Base-by-base conservation (phyloP, 2,888 invertebrate genomes). In the Ceriagrion tenellum region DNA sequence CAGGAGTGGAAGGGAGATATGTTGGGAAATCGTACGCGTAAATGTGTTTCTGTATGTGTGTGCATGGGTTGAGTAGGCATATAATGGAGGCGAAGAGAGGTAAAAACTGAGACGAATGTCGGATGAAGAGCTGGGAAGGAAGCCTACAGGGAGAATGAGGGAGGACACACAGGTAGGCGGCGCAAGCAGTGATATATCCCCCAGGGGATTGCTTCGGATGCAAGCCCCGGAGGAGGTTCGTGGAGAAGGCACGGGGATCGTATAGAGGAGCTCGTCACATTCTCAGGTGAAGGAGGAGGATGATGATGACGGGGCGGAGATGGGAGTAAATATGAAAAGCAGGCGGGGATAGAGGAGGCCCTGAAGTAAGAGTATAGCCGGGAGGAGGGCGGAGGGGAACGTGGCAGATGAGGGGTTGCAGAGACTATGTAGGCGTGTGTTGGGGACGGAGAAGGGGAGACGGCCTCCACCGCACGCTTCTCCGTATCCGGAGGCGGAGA, bases 251-350 rank as follows among this genome's bases (percentile, higher is more conserved):
- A 23, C 8, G 90, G 13, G 56, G 30, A 56, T 30, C 8, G 59
- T n/a, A 59, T n/a, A 23, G 26, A 91, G 30, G 26, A 55, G 20
- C 90, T 81, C 81, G 35, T 91, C 90, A 59, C 90, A 91, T 91
- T 91, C 90, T 91, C 90, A 91, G 59, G 59, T 26, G 55, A 0
- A 26, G 55, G 30, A 90, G 30, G 16, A 59, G 23, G 40, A 59
- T 26, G 23, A 16, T 26, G 30, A 55, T 16, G n/a, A 10, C 26
- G 47, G 0, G 89, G 12, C 18, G 56, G 16, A 26, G 81, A 2
- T 12, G 81, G 35, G 81, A 35, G 81, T 35, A 35, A 35, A 81
- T 81, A 81, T 35, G 35, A n/a, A 81, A 81, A 81, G 81, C 35
- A 35, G 35, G 69, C 47, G 47, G n/a, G 2, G 69, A 69, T 69